These are phyloP conservation scores for Labeo calbasu DNA, from an alignment of 2,797 vertebrate species.

Conservation along the genomic window DNA sequence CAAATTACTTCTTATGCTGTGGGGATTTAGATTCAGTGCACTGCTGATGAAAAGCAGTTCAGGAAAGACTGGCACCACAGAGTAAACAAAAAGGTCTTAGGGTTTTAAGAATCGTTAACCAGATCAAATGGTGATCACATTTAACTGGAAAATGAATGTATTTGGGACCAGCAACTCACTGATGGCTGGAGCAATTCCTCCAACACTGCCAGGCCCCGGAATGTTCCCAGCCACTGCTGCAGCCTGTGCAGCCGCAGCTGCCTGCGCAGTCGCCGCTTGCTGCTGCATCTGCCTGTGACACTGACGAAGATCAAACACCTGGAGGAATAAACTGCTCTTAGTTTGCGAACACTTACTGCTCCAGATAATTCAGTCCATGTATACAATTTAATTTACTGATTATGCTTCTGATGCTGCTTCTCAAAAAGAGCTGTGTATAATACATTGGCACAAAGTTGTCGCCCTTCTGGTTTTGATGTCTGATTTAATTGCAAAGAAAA, in stretches of 20 bases:
- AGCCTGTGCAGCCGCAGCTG: conserved; percentile 70
- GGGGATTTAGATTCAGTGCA: not conserved
- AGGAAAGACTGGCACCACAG: not conserved
- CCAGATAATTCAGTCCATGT: not conserved
- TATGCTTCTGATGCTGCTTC: not conserved
- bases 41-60: not conserved
- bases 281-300: conserved; percentile 85
- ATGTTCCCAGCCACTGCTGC: conserved; percentile 74
- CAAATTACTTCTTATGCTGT: not conserved
- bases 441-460: not conserved
- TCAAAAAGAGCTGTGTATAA: not conserved
- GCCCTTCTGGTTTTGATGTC: not conserved
- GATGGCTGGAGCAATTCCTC: conserved; percentile 67
- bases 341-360: not conserved
- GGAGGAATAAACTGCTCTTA: conserved; percentile 1
- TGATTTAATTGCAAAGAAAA: conserved; percentile 16
- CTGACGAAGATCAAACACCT: conserved; percentile 80
- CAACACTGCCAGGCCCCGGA: conserved; percentile 68
- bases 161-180: conserved; percentile 65
- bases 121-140: not conserved
- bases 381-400: not conserved
- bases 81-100: not conserved
- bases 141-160: not conserved
- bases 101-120: not conserved
- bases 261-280: conserved; percentile 77